phyloP scores from a whole-genome alignment of 2,113 vertebrate species.

The Antennarius striatus region DNA sequence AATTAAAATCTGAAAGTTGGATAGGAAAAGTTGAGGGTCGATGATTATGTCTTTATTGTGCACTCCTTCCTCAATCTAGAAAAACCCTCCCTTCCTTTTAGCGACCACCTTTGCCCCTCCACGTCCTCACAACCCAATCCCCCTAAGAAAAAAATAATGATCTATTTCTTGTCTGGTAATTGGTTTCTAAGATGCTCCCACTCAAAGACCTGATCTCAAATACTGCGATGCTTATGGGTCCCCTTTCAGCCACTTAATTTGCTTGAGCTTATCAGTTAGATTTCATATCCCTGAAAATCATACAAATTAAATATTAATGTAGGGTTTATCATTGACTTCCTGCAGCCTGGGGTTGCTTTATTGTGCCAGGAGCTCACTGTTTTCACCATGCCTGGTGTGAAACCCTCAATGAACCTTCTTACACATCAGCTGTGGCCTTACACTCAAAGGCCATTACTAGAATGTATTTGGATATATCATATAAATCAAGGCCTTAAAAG shows the following conservation, averaged over 20 bases:
- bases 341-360: slow-evolving; percentile 44
- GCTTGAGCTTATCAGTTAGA: slow-evolving; percentile 78
- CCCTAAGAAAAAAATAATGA: slow-evolving; percentile 80
- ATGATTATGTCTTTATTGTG: slow-evolving; percentile 88
- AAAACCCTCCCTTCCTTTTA: slow-evolving; percentile 77
- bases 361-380: slow-evolving; percentile 39
- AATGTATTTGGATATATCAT: slow-evolving; percentile 6
- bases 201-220: slow-evolving; percentile 76
- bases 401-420: slow-evolving; percentile 22
- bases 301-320: slow-evolving; percentile 80
- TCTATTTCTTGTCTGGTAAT: slow-evolving; percentile 86
- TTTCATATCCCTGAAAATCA: slow-evolving; percentile 78
- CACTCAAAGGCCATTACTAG: slow-evolving; percentile 6
- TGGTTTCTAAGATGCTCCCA: slow-evolving; percentile 83
- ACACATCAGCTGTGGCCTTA: slow-evolving; percentile 13
- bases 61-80: slow-evolving; percentile 76
- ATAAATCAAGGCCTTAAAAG: background rate
- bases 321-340: slow-evolving; percentile 69
- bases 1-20: slow-evolving; percentile 88
- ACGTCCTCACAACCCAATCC: slow-evolving; percentile 63
- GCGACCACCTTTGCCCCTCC: slow-evolving; percentile 73
- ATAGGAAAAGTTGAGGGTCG: slow-evolving; percentile 84
- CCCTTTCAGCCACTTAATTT: slow-evolving; percentile 80
- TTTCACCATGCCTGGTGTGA: slow-evolving; percentile 51
- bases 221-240: slow-evolving; percentile 67